Evolutionary conservation across 2,888 invertebrate species (phyloP).

Genomic region (Phyllotreta striolata): DNA sequence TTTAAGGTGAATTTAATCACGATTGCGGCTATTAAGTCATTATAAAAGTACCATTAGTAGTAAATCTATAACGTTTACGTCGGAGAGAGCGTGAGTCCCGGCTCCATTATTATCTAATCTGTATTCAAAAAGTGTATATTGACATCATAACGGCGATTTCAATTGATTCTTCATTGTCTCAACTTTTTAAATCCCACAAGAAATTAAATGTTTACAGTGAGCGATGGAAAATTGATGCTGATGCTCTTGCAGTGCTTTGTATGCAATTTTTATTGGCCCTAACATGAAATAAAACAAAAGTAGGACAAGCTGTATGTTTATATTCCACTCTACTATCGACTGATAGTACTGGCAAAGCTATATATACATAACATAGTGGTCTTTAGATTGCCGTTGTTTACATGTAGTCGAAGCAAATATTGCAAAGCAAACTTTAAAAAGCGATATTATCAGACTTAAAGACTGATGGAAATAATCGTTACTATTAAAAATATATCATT

Average conservation of each 20-base stretch:
- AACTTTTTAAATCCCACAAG: too few relatives aligned
- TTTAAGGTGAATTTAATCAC: constrained; percentile 40
- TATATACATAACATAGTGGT: neutral
- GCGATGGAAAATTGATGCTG: too few relatives aligned
- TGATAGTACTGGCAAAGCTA: neutral
- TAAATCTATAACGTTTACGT: constrained; percentile 40
- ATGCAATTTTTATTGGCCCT: too few relatives aligned
- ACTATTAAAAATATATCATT: constrained; percentile 10
- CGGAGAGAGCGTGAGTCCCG: constrained; percentile 34
- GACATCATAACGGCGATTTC: constrained; percentile 10
- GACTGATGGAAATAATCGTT: constrained; percentile 10
- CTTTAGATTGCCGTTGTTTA: constrained; percentile 14
- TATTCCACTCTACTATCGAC: constrained; percentile 1
- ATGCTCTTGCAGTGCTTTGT: too few relatives aligned
- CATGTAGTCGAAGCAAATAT: constrained; percentile 12
- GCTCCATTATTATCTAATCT: constrained; percentile 35
- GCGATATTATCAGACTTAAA: constrained; percentile 4
- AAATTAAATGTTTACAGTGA: too few relatives aligned
- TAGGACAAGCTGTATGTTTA: constrained; percentile 5
- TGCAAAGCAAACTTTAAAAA: constrained; percentile 10
- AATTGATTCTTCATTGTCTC: constrained; percentile 9
- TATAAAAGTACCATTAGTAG: constrained; percentile 39
- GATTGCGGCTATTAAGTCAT: constrained; percentile 43
- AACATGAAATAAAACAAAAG: constrained; percentile 7
- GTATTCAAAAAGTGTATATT: constrained; percentile 34